Percentiles rank a stretch among this genome's conserved stretches.
These are phyloP conservation scores for Therioaphis trifolii DNA, from an alignment of 2,888 invertebrate genomes.

Conservation along the genomic window DNA sequence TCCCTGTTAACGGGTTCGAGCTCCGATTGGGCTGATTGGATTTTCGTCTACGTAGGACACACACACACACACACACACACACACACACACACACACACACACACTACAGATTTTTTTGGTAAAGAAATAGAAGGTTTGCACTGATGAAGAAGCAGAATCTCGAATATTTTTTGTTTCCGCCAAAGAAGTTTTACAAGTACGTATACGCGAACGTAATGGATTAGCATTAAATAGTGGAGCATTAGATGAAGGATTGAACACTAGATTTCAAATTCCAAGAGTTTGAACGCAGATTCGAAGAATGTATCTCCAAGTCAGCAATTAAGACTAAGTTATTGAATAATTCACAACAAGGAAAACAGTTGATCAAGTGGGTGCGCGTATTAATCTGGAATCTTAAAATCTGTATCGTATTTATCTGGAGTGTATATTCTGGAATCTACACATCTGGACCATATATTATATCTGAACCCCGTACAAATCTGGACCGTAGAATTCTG, in stretches of 20 bases:
- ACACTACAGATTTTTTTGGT: conserved; percentile 94
- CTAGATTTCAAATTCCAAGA: conserved; percentile 97
- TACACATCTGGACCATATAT: too few species aligned
- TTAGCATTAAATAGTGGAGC: conserved; percentile 78
- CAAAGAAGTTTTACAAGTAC: conserved; percentile 87
- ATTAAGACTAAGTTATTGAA: conserved; percentile 99
- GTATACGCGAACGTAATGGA: conserved; percentile 78
- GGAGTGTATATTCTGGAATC: too few species aligned
- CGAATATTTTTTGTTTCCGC: conserved; percentile 99
- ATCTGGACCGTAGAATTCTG: too few species aligned
- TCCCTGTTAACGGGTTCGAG: too few species aligned
- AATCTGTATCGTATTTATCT: too few species aligned
- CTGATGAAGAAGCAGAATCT: conserved; percentile 87
- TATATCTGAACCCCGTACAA: too few species aligned
- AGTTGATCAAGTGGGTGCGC: conserved; percentile 82
- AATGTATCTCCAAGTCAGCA: conserved; percentile 96
- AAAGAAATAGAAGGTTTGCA: conserved; percentile 92
- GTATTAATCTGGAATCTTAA: too few species aligned
- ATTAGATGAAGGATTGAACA: conserved; percentile 92
- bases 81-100: too few species aligned
- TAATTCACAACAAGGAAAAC: conserved; percentile 93
- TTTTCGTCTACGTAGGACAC: too few species aligned
- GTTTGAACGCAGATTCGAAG: conserved; percentile 98
- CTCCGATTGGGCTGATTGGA: too few species aligned
- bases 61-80: too few species aligned